These are phyloP conservation scores for Rhamphomyia laevipes DNA, from an alignment of 2,888 invertebrate species.

Conservation along the genomic window DNA sequence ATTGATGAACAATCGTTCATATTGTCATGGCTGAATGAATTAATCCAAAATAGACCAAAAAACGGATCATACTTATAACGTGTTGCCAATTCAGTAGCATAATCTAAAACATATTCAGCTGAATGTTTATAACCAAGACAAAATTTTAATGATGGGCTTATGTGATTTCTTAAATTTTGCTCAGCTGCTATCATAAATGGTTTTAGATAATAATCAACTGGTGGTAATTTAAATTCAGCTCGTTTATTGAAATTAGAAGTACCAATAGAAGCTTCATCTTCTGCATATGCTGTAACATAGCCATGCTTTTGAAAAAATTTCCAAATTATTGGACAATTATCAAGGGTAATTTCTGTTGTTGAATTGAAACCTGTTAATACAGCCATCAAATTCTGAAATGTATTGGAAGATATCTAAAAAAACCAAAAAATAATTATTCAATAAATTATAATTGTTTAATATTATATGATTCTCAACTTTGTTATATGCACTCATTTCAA, in stretches of 20 bases:
- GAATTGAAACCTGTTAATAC: conserved; percentile 56
- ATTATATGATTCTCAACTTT: no score
- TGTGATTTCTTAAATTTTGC: conserved; percentile 40
- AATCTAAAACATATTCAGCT: conserved; percentile 57
- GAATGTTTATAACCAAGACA: conserved; percentile 51
- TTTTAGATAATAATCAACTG: conserved; percentile 71
- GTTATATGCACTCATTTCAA: conserved; percentile 62
- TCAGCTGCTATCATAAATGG: conserved; percentile 61
- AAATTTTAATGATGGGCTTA: conserved; percentile 42
- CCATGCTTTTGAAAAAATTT: conserved; percentile 55
- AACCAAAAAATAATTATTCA: background rate
- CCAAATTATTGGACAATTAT: conserved; percentile 68
- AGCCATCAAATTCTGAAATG: conserved; percentile 82
- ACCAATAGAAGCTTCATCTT: conserved; percentile 51
- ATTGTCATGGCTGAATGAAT: conserved; percentile 61
- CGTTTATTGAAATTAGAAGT: conserved; percentile 57
- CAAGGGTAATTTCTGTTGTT: conserved; percentile 42
- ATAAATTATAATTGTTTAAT: no score
- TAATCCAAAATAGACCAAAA: conserved; percentile 71
- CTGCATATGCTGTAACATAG: conserved; percentile 70
- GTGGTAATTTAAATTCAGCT: conserved; percentile 58
- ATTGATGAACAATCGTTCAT: conserved; percentile 54
- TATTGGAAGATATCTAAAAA: conserved; percentile 68
- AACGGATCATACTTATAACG: conserved; percentile 49
- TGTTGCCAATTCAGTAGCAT: conserved; percentile 53